These are phyloP conservation scores for Globodera rostochiensis DNA, from an alignment of 1,140 invertebrate species.

Conservation along the genomic window DNA sequence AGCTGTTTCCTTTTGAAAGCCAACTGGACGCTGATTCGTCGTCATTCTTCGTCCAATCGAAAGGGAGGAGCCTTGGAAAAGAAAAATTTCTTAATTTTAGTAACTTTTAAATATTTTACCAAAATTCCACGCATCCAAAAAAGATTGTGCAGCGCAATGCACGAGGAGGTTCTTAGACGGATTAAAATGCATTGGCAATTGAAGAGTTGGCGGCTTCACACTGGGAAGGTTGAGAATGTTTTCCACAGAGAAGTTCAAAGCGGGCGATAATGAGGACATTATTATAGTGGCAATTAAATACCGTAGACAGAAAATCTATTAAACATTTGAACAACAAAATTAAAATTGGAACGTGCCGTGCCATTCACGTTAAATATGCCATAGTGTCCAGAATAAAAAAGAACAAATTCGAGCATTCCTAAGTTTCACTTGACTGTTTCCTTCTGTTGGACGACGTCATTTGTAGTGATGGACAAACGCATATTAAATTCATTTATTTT, in stretches of 20 bases:
- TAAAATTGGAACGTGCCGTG: not conserved
- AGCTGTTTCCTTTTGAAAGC: not conserved
- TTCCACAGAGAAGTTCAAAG: slow-evolving; percentile 16
- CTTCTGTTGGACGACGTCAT: too few relatives aligned
- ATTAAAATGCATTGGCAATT: not conserved
- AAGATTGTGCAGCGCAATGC: not conserved
- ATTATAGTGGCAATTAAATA: not conserved
- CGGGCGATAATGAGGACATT: slow-evolving; percentile 4
- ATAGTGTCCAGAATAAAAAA: too few relatives aligned
- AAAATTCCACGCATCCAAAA: not conserved
- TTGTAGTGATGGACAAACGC: too few relatives aligned
- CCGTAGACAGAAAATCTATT: not conserved
- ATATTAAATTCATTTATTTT: too few relatives aligned
- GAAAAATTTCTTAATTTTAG: not conserved
- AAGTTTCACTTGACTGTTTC: too few relatives aligned
- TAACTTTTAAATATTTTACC: not conserved
- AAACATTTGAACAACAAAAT: not conserved
- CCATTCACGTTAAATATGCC: too few relatives aligned
- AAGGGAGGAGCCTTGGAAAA: not conserved
- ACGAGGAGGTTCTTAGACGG: not conserved
- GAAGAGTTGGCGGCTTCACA: not conserved
- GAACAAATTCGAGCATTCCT: too few relatives aligned
- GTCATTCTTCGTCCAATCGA: not conserved
- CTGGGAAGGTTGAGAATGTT: slow-evolving; percentile 26
- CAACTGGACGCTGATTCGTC: not conserved